Percentiles rank a stretch among this genome's conserved stretches.
Evolutionary conservation across 2,888 invertebrate species (phyloP).

Genomic region (Luperina testacea): DNA sequence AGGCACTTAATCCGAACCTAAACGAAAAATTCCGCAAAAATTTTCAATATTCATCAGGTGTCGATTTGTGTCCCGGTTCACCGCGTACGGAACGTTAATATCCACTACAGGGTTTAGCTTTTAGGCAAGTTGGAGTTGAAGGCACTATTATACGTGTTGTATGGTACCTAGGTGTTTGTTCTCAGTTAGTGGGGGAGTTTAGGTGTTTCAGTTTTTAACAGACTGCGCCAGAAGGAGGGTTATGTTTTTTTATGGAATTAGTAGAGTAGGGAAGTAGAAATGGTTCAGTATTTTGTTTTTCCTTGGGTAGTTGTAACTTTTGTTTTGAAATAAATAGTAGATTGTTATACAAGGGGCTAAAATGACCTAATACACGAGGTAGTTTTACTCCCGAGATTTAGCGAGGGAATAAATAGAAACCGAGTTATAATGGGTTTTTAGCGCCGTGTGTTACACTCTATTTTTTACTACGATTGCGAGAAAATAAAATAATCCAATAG

Average conservation of each 20-base stretch:
- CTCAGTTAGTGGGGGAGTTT: background rate
- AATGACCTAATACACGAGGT: too few relatives aligned
- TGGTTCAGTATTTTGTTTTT: background rate
- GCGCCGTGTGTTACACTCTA: too few relatives aligned
- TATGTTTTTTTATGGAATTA: background rate
- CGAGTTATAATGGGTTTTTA: too few relatives aligned
- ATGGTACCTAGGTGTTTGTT: background rate
- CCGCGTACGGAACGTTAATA: conserved; percentile 54
- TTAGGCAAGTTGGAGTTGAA: conserved; percentile 55
- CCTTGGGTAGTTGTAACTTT: background rate
- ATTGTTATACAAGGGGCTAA: too few relatives aligned
- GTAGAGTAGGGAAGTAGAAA: too few relatives aligned
- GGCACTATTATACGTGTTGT: background rate
- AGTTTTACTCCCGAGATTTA: too few relatives aligned
- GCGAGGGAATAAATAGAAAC: too few relatives aligned
- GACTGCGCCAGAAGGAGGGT: too few relatives aligned
- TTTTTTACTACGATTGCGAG: too few relatives aligned
- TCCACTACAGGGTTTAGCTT: conserved; percentile 70
- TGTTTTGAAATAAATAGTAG: background rate
- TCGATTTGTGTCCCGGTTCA: conserved; percentile 64
- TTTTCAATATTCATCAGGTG: conserved; percentile 63
- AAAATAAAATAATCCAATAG: too few relatives aligned
- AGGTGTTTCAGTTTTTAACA: background rate
- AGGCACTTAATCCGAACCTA: conserved; percentile 13
- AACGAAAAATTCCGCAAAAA: conserved; percentile 40